phyloP scores from a whole-genome alignment of 2,797 vertebrate species.

The Danio choprae region DNA sequence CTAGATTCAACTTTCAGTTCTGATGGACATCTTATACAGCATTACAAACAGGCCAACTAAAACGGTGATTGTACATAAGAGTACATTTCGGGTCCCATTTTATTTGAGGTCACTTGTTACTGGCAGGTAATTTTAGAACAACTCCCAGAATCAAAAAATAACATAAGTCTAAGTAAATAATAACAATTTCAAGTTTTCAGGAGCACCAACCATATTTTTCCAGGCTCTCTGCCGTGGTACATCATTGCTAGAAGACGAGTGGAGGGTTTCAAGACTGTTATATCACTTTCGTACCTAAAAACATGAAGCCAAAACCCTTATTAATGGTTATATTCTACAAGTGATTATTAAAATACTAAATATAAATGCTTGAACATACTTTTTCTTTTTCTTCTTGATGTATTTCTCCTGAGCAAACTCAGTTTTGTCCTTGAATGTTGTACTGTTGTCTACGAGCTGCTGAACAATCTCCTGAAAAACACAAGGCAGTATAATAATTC shows the following conservation, averaged over 20 bases:
- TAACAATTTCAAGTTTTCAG: neutral
- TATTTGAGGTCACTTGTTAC: too few relatives aligned
- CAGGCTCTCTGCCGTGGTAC: conserved; percentile 97
- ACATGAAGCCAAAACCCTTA: neutral
- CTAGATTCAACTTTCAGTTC: too few relatives aligned
- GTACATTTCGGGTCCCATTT: too few relatives aligned
- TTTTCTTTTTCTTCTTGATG: conserved; percentile 99
- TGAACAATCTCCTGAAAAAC: conserved; percentile 91
- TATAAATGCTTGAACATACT: conserved; percentile 80
- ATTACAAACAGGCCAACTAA: too few relatives aligned
- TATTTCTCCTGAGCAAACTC: conserved; percentile 97
- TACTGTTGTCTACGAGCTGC: conserved; percentile 95
- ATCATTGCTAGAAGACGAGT: conserved; percentile 94
- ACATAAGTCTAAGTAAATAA: neutral
- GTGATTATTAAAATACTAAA: neutral
- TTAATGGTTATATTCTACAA: neutral
- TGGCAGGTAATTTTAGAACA: too few relatives aligned
- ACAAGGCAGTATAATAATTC: conserved; percentile 23
- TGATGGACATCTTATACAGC: too few relatives aligned
- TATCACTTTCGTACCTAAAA: conserved; percentile 88
- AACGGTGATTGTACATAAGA: too few relatives aligned
- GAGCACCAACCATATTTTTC: conserved; percentile 92
- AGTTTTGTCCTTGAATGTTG: conserved; percentile 95
- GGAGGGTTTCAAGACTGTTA: conserved; percentile 90
- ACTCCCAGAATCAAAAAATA: neutral